phyloP scores from a whole-genome alignment of 2,797 vertebrate genomes.

The Hylomyscus alleni region DNA sequence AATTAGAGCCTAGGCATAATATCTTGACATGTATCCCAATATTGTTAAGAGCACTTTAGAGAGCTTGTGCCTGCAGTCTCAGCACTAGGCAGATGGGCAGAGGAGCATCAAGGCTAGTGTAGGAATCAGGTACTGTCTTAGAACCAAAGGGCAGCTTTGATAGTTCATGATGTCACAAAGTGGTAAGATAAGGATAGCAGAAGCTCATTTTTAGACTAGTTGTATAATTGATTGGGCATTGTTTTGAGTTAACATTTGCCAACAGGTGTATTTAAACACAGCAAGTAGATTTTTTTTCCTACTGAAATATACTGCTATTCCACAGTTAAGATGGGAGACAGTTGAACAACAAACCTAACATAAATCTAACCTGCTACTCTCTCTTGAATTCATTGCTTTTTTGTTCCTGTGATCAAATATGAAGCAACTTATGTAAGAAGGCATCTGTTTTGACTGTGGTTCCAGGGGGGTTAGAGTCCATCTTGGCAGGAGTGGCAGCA shows the following conservation, averaged over 20 bases:
- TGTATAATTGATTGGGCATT: neutral
- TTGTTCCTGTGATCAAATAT: neutral
- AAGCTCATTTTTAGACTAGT: constrained; percentile 41
- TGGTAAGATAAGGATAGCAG: neutral
- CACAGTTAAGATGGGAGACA: neutral
- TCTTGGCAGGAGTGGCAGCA: neutral
- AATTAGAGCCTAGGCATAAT: constrained; percentile 57
- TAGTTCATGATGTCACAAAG: constrained; percentile 47
- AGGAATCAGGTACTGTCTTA: neutral
- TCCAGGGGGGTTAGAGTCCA: neutral
- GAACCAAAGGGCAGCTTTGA: neutral
- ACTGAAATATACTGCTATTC: neutral
- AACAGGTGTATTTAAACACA: neutral
- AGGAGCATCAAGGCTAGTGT: neutral
- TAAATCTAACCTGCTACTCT: neutral
- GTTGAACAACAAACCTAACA: neutral
- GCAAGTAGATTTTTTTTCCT: neutral
- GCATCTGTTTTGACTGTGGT: neutral
- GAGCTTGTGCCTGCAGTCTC: neutral
- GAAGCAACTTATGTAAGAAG: neutral
- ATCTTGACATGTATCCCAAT: constrained; percentile 38
- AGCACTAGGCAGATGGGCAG: neutral
- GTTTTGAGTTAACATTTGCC: constrained; percentile 55
- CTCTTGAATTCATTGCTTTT: neutral
- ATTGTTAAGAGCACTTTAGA: constrained; percentile 20